Percentiles rank a stretch among this genome's conserved stretches.
phyloP scores from a whole-genome alignment of 2,113 vertebrate species.

The Ursus arctos region DNA sequence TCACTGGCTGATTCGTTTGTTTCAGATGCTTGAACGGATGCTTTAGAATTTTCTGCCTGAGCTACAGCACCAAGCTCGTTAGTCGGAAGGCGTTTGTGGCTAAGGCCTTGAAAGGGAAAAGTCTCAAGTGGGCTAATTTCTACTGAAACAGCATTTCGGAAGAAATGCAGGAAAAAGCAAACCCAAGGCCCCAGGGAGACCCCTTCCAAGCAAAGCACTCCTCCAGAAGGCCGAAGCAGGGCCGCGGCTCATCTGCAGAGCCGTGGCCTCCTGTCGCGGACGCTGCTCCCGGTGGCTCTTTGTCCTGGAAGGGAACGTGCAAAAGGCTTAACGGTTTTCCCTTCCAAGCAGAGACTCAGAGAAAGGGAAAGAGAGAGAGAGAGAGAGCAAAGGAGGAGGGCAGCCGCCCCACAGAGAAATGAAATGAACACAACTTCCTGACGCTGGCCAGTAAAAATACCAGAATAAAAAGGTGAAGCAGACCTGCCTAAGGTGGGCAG shows the following conservation, averaged over 20 bases:
- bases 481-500: slow-evolving; percentile 66
- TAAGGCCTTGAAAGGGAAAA: slow-evolving; percentile 84
- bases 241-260: slow-evolving; percentile 69
- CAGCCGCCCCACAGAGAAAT: slow-evolving; percentile 65
- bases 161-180: slow-evolving; percentile 82
- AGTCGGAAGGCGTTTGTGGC: slow-evolving; percentile 84
- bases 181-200: slow-evolving; percentile 78
- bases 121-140: slow-evolving; percentile 80
- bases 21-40: slow-evolving; percentile 87
- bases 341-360: slow-evolving; percentile 79
- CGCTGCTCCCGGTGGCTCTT: slow-evolving; percentile 68
- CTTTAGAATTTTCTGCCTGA: slow-evolving; percentile 83
- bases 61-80: slow-evolving; percentile 82
- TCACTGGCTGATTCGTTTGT: slow-evolving; percentile 84
- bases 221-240: slow-evolving; percentile 76
- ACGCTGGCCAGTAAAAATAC: slow-evolving; percentile 72
- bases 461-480: slow-evolving; percentile 63
- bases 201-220: slow-evolving; percentile 80
- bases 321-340: slow-evolving; percentile 58
- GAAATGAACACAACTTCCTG: slow-evolving; percentile 80
- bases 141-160: slow-evolving; percentile 83
- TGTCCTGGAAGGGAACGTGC: slow-evolving; percentile 61
- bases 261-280: slow-evolving; percentile 64
- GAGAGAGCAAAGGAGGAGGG: slow-evolving; percentile 59
- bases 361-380: slow-evolving; percentile 74